Conservation (phyloP, 2,113 vertebrate genomes). For the Rhinogobius similis region DNA sequence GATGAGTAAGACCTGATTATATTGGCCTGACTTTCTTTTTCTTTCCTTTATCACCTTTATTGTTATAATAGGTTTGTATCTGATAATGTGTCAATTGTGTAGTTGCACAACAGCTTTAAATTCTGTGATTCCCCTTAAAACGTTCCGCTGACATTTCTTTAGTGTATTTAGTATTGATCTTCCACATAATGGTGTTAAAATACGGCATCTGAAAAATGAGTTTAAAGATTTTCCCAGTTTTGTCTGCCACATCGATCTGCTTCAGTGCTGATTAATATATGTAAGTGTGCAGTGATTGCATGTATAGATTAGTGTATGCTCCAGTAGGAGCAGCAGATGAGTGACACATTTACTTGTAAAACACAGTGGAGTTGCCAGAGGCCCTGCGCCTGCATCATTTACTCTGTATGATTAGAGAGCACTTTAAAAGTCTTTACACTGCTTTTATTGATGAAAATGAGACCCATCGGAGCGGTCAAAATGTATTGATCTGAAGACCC, state of each 20-base stretch:
- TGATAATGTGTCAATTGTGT: too few species aligned
- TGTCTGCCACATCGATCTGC: slow-evolving; percentile 63
- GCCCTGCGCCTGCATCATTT: slow-evolving; percentile 62
- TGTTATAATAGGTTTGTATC: too few species aligned
- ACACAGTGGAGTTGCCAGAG: slow-evolving; percentile 62
- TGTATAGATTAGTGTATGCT: slow-evolving; percentile 71
- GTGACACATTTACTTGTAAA: slow-evolving; percentile 73
- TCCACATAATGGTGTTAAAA: slow-evolving; percentile 14
- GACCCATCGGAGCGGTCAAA: slow-evolving; percentile 46
- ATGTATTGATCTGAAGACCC: slow-evolving; percentile 44
- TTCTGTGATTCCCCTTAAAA: slow-evolving; percentile 1
- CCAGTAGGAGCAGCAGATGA: slow-evolving; percentile 57
- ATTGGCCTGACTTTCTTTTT: too few species aligned
- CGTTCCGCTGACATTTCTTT: neutral
- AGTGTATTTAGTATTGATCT: slow-evolving; percentile 7
- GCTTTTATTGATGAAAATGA: slow-evolving; percentile 64
- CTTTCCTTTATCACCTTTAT: too few species aligned
- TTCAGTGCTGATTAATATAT: slow-evolving; percentile 56
- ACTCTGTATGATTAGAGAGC: slow-evolving; percentile 69
- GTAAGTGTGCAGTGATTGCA: slow-evolving; percentile 53
- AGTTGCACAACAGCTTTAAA: neutral
- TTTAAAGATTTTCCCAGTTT: slow-evolving; percentile 52
- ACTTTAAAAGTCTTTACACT: slow-evolving; percentile 68
- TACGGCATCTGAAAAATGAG: slow-evolving; percentile 23
- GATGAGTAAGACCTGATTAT: too few species aligned